phyloP scores from a whole-genome alignment of 2,113 vertebrate genomes.

The Hyperoodon ampullatus region DNA sequence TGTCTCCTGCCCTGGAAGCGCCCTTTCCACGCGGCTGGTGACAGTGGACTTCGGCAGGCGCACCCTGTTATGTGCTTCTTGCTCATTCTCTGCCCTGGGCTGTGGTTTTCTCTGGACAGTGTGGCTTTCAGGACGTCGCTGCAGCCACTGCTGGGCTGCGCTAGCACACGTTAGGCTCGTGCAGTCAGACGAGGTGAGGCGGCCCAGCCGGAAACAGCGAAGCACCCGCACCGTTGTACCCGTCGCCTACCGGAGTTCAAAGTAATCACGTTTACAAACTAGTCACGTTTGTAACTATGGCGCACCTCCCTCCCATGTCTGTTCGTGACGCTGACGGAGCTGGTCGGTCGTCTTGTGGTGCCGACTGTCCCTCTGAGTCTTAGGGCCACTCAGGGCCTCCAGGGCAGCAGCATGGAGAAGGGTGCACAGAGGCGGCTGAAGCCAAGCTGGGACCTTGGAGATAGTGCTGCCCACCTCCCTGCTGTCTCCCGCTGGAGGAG shows the following conservation, averaged over 20 bases:
- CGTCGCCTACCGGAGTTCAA: background rate
- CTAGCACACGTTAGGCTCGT: background rate
- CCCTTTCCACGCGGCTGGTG: fast-evolving
- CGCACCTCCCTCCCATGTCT: fast-evolving
- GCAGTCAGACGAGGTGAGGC: background rate
- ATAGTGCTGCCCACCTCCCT: background rate
- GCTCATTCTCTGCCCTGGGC: background rate
- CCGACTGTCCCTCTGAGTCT: background rate
- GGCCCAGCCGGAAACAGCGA: background rate
- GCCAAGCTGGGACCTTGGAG: background rate
- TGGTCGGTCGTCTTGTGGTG: background rate
- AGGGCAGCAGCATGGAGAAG: background rate
- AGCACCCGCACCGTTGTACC: background rate
- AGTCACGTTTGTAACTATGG: background rate
- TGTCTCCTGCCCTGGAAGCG: too few relatives aligned
- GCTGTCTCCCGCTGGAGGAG: too few relatives aligned
- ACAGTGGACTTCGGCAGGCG: fast-evolving
- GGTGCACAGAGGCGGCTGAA: background rate
- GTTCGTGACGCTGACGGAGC: background rate
- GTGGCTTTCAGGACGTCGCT: background rate
- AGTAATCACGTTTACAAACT: background rate
- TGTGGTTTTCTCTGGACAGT: background rate
- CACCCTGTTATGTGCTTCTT: background rate
- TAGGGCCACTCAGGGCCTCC: background rate
- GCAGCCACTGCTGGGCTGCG: background rate